Evolutionary conservation across 2,113 vertebrate species (phyloP), one percentile per base, ranked within the genome.

Genomic region (Syngnathus typhle): DNA sequence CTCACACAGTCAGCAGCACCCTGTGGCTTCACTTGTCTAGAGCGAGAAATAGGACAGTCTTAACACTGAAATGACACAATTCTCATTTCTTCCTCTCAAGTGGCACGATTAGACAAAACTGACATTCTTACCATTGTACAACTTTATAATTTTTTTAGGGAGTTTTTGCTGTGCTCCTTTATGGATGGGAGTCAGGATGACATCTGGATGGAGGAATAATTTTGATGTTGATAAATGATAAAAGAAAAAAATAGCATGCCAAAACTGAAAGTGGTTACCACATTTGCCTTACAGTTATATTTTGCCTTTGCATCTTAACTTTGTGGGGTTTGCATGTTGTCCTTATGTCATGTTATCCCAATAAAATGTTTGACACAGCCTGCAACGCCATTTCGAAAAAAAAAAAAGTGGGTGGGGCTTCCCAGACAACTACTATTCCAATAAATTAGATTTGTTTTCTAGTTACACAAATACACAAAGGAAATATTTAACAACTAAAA

Each of bases 41-140:
- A 39, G 58, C n/a, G 12, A 68, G 70, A 66, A 72, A 54, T 7
- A 74, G 47, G 58, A 64, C 19, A 32, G 27, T 32, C 27, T 21
- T 4, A 4, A 32, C 46, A 49, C 46, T 52, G 0, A 21, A 16
- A 21, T 21, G n/a, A 52, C 21, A 11, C 49, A 52, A 52, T 52
- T 21, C 19, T 3, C 3, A 2, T 1, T 9, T 52, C 9, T n/a
- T 21, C 8, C 19, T 52, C 49, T 52, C 4, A 52, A 10, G 9
- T n/a, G 19, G 49, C 19, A n/a, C n/a, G 8, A 21, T n/a, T 52
- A 21, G n/a, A 1, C 6, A 49, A n/a, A 49, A 49, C 6, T 55
- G n/a, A 18, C 32, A 68, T 15, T 74, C 69, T 76, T 67, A 82
- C 81, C 67, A n/a, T 49, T 63, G 16, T 74, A 49, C 19, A 58